Evolutionary conservation across 2,113 vertebrate genomes (phyloP), one percentile per base, ranked within the genome.

Genomic region (Bettongia penicillata): DNA sequence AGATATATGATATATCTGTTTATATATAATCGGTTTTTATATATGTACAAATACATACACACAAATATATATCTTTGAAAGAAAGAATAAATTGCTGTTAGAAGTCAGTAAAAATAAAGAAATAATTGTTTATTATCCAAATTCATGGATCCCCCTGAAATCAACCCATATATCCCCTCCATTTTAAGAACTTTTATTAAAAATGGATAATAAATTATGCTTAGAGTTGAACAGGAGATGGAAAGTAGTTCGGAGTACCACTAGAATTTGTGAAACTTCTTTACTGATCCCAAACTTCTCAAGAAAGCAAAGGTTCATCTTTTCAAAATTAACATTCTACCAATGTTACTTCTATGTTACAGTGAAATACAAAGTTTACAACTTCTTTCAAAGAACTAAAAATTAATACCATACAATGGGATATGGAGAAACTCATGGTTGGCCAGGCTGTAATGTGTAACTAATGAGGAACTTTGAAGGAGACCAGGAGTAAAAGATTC

Each of bases 201-300:
- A 84, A 68, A 55, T 0, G 37, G 37, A 48, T 57, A 48, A 22
- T 7, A 50, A 91, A 89, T 53, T 10, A 11, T 43, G 31, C 90
- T 26, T 26, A 19, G 24, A 84, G 1, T 10, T 77, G n/a, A n/a
- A 1, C 16, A 9, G 25, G 6, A 48, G 8, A 52, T 53, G 0
- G 8, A 10, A 43, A 14, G 31, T 28, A 1, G 4, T 43, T 12
- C 2, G 0, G 14, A 0, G 23, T 37, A 14, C 61, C 4, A 2
- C 37, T 77, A 14, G 61, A 68, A 77, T 77, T 77, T n/a, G 5
- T 77, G n/a, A 77, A 77, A 37, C 61, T 77, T 37, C 37, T 77
- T 19, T 77, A n/a, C 5, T 77, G 37, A 77, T 16, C 14, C 37
- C 37, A 77, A 19, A 14, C 61, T 77, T n/a, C 31, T 37, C 14